A percentile compares a stretch with the other conserved stretches of the same genome.
phyloP scores from a whole-genome alignment of 2,113 vertebrate genomes.

The Setophaga kirtlandii region DNA sequence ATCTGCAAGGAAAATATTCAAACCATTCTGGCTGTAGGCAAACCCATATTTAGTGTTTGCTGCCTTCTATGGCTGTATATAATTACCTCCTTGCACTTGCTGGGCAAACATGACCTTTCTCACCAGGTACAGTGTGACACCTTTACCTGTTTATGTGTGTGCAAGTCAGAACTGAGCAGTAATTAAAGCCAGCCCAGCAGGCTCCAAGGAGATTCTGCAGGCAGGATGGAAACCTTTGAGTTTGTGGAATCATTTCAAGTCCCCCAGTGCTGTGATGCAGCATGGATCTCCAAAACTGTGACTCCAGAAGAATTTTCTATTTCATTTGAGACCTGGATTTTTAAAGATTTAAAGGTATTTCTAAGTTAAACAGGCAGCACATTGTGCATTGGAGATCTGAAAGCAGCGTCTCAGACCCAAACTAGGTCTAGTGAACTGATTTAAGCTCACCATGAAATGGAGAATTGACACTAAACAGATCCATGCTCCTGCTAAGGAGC shows the following conservation, averaged over 20 bases:
- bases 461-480: neutral
- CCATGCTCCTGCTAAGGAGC: neutral
- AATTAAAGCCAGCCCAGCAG: neutral
- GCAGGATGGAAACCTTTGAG: neutral
- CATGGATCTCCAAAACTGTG: neutral
- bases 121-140: neutral
- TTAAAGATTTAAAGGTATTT: neutral
- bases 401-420: neutral
- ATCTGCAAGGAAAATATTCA: neutral
- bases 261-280: neutral
- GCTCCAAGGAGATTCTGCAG: neutral
- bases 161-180: neutral
- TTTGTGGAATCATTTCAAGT: neutral
- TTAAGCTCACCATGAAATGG: neutral
- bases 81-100: neutral
- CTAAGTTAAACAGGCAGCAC: neutral
- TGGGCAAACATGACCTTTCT: neutral
- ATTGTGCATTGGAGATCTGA: neutral
- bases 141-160: neutral
- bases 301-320: neutral
- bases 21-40: neutral
- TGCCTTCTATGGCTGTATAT: neutral
- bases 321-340: neutral
- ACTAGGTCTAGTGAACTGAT: neutral
- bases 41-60: neutral